phyloP scores from a whole-genome alignment of 2,113 vertebrate species.

The Channa maculata region DNA sequence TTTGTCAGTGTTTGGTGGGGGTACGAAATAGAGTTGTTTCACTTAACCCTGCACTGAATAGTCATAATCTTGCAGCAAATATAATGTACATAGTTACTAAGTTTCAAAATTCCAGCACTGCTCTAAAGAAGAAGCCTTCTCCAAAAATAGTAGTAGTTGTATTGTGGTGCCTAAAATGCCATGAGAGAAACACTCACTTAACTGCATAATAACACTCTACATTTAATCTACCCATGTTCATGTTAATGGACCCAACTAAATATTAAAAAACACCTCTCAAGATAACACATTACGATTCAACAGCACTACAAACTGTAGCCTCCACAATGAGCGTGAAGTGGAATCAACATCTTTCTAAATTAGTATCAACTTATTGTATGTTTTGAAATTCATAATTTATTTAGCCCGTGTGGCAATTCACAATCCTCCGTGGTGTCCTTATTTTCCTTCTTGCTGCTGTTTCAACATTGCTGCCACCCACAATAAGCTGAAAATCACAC shows the following conservation, averaged over 20 bases:
- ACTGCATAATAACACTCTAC: not conserved
- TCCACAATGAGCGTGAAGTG: not conserved
- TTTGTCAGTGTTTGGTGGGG: not conserved
- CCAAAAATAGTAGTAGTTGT: not conserved
- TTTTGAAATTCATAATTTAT: not conserved
- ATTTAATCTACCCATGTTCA: not conserved
- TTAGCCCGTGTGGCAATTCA: not conserved
- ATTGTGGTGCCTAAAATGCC: not conserved
- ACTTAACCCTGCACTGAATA: too few species aligned
- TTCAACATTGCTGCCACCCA: not conserved
- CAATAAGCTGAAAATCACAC: constrained; percentile 26
- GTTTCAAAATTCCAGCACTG: too few species aligned
- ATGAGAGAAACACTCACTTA: not conserved
- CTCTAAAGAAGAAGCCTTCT: not conserved
- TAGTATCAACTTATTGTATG: not conserved
- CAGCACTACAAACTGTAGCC: not conserved
- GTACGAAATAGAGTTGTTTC: not conserved
- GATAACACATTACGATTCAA: not conserved
- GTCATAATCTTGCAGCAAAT: too few species aligned
- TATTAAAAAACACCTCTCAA: not conserved
- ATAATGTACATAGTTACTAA: too few species aligned
- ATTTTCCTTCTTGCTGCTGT: constrained; percentile 7
- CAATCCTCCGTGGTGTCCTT: not conserved
- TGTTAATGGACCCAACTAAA: not conserved
- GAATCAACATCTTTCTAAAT: not conserved